A percentile compares a stretch with the other conserved stretches of the same genome.
Conservation (phyloP, 2,888 invertebrate genomes). For the Cinara cedri region DNA sequence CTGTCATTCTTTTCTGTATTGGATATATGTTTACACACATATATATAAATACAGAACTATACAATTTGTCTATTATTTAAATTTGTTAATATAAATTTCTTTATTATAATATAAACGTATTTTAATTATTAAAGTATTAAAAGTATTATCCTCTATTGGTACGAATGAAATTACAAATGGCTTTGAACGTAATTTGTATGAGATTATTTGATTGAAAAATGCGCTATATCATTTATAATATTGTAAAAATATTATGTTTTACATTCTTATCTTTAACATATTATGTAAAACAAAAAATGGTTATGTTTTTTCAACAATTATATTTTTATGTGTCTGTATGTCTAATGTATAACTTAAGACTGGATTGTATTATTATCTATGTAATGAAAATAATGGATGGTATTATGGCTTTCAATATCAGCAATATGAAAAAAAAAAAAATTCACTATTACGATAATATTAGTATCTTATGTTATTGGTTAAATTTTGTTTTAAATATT, state of each 20-base stretch:
- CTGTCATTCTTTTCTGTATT: not conserved
- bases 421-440: no score
- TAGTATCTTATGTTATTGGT: slow-evolving; percentile 4
- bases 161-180: slow-evolving; percentile 35
- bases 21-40: not conserved
- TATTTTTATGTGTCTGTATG: slow-evolving; percentile 30
- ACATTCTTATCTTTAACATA: not conserved
- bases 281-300: slow-evolving; percentile 10
- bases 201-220: slow-evolving; percentile 46
- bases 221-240: slow-evolving; percentile 10
- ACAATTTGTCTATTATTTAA: not conserved
- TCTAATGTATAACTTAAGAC: slow-evolving; percentile 38
- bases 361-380: slow-evolving; percentile 28
- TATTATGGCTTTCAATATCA: slow-evolving; percentile 51
- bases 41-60: not conserved
- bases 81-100: slow-evolving; percentile 9
- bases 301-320: not conserved
- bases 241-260: slow-evolving; percentile 22
- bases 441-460: slow-evolving; percentile 9
- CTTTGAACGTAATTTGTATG: slow-evolving; percentile 48
- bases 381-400: slow-evolving; percentile 33
- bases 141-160: slow-evolving; percentile 12
- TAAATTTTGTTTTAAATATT: slow-evolving; percentile 5
- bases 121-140: slow-evolving; percentile 2
- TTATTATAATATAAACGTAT: not conserved